Base-by-base conservation (phyloP, 2,113 vertebrate genomes). In the Asarcornis scutulata region DNA sequence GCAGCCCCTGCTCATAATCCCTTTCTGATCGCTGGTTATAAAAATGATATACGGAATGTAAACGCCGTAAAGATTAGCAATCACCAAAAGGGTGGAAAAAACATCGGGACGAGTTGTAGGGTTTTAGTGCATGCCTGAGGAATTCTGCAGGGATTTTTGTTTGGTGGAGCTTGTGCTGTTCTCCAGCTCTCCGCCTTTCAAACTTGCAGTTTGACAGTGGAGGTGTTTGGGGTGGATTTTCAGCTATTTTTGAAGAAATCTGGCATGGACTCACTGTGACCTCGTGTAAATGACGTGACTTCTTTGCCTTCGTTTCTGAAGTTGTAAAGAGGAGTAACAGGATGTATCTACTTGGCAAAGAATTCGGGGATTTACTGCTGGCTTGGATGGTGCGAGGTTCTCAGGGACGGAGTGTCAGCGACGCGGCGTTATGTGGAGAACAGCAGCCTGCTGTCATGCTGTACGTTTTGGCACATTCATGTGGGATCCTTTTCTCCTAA, bases 1-100 rank as follows among this genome's bases (percentile, higher is more conserved):
- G 21, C 78, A 96, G 77, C 73, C 82, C 85, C 89, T 3, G 25
- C 16, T 80, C 29, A 8, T 96, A 97, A 97, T 94, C 96, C 89
- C 80, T 26, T 85, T 92, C 83, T 91, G 83, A 96, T 95, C 95
- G 93, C 75, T 87, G 71, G 87, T 93, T 96, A 96, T 96, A 95
- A 96, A 95, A 96, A 89, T 97, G 94, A 96, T 93, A 81, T 67
- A 79, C 89, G 93, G 96, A 96, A 97, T 96, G 95, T 95, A 97
- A 97, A 95, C 93, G 62, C 89, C 62, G 82, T 91, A 78, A 97
- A 96, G 95, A 97, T 97, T 82, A 95, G 87, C 42, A 86, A 88
- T 29, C 91, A 71, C 77, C 59, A 64, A 76, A 81, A 84, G 79
- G 56, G 58, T 29, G 84, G 85, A 44, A 82, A 91, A 95, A 95